Conservation (phyloP, 2,113 vertebrate genomes). For the Morone chrysops region DNA sequence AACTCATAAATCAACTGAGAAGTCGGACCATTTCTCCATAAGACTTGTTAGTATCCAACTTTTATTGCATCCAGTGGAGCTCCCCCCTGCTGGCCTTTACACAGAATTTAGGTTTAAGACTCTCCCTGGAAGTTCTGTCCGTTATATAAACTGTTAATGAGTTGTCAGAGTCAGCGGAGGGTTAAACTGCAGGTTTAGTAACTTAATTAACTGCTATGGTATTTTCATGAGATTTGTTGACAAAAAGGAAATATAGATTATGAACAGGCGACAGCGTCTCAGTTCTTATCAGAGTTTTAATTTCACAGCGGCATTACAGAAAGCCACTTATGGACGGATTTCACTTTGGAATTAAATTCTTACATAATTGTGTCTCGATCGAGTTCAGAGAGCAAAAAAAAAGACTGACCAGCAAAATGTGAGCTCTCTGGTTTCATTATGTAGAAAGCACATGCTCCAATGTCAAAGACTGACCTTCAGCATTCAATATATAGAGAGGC, state of each 20-base stretch:
- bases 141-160: too few relatives aligned
- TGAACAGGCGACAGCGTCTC: neutral
- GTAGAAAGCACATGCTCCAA: constrained; percentile 33
- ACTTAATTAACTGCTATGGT: neutral
- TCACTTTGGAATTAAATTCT: constrained; percentile 21
- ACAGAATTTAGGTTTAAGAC: too few relatives aligned
- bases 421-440: neutral
- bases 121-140: too few relatives aligned
- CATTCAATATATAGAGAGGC: neutral
- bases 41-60: too few relatives aligned
- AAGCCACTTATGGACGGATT: constrained; percentile 13
- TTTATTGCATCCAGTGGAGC: too few relatives aligned
- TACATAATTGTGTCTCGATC: constrained; percentile 24
- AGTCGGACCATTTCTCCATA: too few relatives aligned
- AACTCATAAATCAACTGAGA: too few relatives aligned
- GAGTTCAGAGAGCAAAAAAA: neutral
- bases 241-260: neutral
- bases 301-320: neutral
- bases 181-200: too few relatives aligned
- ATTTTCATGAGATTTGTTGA: neutral
- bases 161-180: too few relatives aligned
- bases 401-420: constrained; percentile 5
- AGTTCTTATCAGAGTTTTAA: neutral
- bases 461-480: constrained; percentile 51
- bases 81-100: too few relatives aligned